A percentile compares a stretch with the other conserved stretches of the same genome.
Evolutionary conservation across 2,797 vertebrate species (phyloP).

Genomic region (Gallinago solitaria): DNA sequence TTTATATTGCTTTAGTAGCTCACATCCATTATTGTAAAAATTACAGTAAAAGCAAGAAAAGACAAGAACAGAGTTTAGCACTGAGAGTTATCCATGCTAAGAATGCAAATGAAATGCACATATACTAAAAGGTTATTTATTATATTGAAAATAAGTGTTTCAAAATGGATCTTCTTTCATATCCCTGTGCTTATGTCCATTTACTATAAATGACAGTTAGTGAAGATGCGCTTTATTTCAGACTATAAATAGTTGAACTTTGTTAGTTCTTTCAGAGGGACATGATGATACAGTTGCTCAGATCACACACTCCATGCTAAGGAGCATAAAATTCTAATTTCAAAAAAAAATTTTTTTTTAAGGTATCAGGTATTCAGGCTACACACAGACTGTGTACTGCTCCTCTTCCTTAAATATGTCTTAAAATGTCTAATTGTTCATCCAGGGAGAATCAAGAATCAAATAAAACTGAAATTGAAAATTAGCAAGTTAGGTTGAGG

Average conservation of each 20-base stretch:
- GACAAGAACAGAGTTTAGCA: neutral
- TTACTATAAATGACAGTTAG: constrained; percentile 68
- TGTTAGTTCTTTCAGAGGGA: constrained; percentile 40
- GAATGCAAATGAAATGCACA: constrained; percentile 23
- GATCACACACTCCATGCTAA: neutral
- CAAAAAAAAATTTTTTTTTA: neutral
- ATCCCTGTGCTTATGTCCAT: constrained; percentile 53
- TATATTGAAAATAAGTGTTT: constrained; percentile 25
- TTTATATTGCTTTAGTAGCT: neutral
- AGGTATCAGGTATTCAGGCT: neutral
- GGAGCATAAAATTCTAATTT: constrained; percentile 17
- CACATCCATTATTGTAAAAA: neutral
- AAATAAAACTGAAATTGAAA: constrained; percentile 66
- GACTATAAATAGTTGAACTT: constrained; percentile 66
- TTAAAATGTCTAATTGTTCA: neutral
- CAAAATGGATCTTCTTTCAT: constrained; percentile 48
- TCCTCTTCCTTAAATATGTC: neutral
- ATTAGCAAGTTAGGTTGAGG: constrained; percentile 45
- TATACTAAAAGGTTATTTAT: neutral
- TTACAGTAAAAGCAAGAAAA: neutral
- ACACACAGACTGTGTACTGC: neutral
- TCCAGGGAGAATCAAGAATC: constrained; percentile 17
- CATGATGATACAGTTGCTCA: constrained; percentile 34
- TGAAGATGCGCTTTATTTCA: constrained; percentile 62
- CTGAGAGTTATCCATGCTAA: neutral